Evolutionary conservation across 2,113 vertebrate genomes (phyloP).

Genomic region (Cynoglossus semilaevis): DNA sequence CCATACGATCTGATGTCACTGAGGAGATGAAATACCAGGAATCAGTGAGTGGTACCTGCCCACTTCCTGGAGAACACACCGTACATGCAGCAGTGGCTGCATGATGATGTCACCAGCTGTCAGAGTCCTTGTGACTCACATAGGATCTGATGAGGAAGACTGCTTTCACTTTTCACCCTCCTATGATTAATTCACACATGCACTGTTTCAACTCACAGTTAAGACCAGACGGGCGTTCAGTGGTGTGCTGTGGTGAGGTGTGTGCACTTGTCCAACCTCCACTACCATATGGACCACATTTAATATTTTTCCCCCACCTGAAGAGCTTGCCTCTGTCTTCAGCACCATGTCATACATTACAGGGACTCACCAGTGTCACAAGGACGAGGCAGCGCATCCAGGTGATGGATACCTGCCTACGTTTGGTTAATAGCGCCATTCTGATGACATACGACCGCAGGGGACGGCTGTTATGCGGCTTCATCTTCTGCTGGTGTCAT

Average conservation of each 20-base stretch:
- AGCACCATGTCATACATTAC: constrained; percentile 43
- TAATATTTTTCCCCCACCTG: not conserved
- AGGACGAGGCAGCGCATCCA: constrained; percentile 30
- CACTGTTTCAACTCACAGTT: constrained; percentile 28
- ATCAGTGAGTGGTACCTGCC: constrained; percentile 64
- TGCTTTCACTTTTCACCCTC: constrained; percentile 12
- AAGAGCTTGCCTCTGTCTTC: constrained; percentile 8
- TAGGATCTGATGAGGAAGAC: constrained; percentile 55
- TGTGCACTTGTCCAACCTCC: not conserved
- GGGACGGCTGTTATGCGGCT: constrained; percentile 56
- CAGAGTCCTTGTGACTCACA: constrained; percentile 45
- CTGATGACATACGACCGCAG: constrained; percentile 45
- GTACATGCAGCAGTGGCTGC: constrained; percentile 21
- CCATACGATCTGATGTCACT: constrained; percentile 56
- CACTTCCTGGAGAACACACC: constrained; percentile 31
- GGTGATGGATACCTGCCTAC: constrained; percentile 70
- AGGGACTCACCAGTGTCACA: constrained; percentile 41
- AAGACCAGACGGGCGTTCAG: constrained; percentile 25
- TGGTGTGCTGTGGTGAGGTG: not conserved
- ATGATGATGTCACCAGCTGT: constrained; percentile 44
- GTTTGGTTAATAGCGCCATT: constrained; percentile 66
- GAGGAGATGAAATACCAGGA: constrained; percentile 66
- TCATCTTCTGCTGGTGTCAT: constrained; percentile 63
- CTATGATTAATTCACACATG: constrained; percentile 54
- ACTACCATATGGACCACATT: not conserved